Evolutionary conservation across 2,888 invertebrate genomes (phyloP).

Genomic region (Lottia scabra): DNA sequence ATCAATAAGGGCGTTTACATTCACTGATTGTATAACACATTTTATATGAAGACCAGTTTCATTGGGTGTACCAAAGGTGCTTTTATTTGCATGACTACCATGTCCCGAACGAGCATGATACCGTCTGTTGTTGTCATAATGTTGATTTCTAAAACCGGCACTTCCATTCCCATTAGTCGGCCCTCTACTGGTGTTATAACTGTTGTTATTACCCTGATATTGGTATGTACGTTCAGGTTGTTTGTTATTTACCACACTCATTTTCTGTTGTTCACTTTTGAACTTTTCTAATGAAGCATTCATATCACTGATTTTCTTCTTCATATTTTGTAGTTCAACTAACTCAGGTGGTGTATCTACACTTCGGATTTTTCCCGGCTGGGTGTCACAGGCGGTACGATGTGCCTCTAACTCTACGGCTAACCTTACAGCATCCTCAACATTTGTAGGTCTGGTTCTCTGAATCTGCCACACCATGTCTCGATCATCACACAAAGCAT

Average conservation of each 20-base stretch:
- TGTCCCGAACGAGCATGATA: too few relatives aligned
- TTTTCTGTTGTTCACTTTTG: too few relatives aligned
- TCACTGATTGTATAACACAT: background rate
- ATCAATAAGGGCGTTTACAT: background rate
- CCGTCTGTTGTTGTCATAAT: too few relatives aligned
- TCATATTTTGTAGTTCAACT: too few relatives aligned
- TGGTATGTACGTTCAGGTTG: too few relatives aligned
- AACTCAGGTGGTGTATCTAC: too few relatives aligned
- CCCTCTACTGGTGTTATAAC: background rate
- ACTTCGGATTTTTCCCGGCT: too few relatives aligned
- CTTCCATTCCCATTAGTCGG: too few relatives aligned
- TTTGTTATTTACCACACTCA: too few relatives aligned
- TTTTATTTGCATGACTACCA: background rate
- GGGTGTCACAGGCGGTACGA: background rate
- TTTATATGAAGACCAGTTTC: conserved; percentile 1
- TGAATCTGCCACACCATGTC: conserved; percentile 1
- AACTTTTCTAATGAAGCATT: too few relatives aligned
- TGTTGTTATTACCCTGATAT: too few relatives aligned
- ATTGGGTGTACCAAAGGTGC: background rate
- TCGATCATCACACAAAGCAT: background rate
- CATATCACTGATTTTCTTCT: background rate
- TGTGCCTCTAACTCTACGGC: background rate
- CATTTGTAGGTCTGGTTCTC: background rate
- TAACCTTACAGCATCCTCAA: background rate
- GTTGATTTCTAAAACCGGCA: too few relatives aligned